A percentile compares a stretch with the other conserved stretches of the same genome.
These are phyloP conservation scores for Pleuronectes platessa DNA, from an alignment of 2,113 vertebrate species.

Conservation along the genomic window DNA sequence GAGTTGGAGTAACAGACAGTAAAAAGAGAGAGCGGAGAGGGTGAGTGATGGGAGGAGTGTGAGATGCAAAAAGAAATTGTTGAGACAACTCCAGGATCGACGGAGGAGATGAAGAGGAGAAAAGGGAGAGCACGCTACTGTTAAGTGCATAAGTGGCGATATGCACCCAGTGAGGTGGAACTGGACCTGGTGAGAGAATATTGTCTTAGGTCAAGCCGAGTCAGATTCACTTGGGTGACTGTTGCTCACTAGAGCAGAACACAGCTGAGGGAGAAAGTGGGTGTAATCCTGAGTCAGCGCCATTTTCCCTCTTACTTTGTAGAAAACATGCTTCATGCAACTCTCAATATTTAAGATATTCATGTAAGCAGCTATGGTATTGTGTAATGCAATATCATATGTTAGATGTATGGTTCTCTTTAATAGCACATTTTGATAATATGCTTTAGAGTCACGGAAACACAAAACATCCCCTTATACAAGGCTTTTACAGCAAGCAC, in stretches of 20 bases:
- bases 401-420: not conserved
- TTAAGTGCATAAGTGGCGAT: slow-evolving; percentile 81
- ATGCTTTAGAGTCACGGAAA: not conserved
- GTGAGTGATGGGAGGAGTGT: slow-evolving; percentile 66
- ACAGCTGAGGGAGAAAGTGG: slow-evolving; percentile 48
- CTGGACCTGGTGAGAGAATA: slow-evolving; percentile 76
- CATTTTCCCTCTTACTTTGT: slow-evolving; percentile 40
- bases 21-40: slow-evolving; percentile 63
- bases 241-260: slow-evolving; percentile 74
- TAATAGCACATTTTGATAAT: not conserved
- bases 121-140: slow-evolving; percentile 61
- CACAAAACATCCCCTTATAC: not conserved
- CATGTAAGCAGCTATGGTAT: not conserved
- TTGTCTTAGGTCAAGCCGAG: slow-evolving; percentile 74
- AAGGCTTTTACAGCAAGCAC: not conserved
- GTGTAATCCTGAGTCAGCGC: slow-evolving; percentile 68
- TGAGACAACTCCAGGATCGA: slow-evolving; percentile 58
- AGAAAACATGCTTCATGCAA: slow-evolving; percentile 10
- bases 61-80: slow-evolving; percentile 60
- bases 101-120: slow-evolving; percentile 37
- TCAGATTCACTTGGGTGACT: slow-evolving; percentile 79
- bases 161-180: slow-evolving; percentile 82
- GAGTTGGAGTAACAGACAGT: slow-evolving; percentile 63
- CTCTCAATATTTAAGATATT: slow-evolving; percentile 6
- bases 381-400: not conserved